Conservation (phyloP, 2,888 invertebrate genomes). For the Sarcophaga subvicina region DNA sequence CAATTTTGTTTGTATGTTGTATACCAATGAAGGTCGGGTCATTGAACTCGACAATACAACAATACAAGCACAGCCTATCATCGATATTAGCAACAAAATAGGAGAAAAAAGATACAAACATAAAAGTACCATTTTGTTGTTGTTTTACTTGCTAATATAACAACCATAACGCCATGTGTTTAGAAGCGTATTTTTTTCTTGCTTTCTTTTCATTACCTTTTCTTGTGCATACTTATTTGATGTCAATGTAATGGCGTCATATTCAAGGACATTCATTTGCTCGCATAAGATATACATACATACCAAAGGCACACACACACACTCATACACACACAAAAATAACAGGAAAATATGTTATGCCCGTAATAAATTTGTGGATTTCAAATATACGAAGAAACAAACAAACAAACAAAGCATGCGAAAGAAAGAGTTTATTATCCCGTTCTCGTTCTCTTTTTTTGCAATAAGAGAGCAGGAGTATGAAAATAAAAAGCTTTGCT, state of each 20-base stretch:
- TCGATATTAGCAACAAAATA: neutral
- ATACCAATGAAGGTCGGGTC: no score
- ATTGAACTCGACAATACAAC: no score
- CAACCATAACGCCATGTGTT: neutral
- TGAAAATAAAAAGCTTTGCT: constrained; percentile 37
- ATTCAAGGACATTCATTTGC: constrained; percentile 68
- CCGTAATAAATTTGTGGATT: no score
- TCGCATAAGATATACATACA: neutral
- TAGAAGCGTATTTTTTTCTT: constrained; percentile 15
- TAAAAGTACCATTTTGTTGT: neutral
- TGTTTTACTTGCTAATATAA: constrained; percentile 69
- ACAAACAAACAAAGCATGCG: no score
- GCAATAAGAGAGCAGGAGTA: constrained; percentile 32
- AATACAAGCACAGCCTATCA: no score
- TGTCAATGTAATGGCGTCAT: constrained; percentile 38
- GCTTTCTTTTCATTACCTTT: neutral
- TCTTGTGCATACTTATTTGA: neutral
- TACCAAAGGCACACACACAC: neutral
- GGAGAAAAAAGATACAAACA: neutral
- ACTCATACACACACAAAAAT: neutral
- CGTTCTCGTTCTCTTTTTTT: neutral
- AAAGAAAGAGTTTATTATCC: no score
- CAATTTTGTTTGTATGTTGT: no score
- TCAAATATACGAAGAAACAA: no score
- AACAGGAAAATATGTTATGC: neutral